A percentile compares a stretch with the other conserved stretches of the same genome.
These are phyloP conservation scores for Malacoctenus gilli DNA, from an alignment of 2,797 vertebrate genomes.

Conservation along the genomic window DNA sequence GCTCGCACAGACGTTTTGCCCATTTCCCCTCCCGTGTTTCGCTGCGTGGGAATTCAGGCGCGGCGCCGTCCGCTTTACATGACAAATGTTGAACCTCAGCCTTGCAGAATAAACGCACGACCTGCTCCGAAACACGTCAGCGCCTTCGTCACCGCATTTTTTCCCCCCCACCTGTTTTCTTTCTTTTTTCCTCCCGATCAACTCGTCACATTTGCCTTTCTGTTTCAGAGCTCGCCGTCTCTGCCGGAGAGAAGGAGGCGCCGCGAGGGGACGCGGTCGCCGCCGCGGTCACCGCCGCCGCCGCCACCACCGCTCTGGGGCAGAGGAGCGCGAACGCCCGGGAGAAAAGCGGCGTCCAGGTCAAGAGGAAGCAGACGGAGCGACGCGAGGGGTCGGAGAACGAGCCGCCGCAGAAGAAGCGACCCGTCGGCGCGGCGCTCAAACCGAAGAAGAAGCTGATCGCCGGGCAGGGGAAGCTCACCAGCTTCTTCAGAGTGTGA, in stretches of 20 bases:
- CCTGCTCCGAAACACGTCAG: slow-evolving; percentile 73
- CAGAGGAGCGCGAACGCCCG: slow-evolving; percentile 82
- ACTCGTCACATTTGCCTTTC: slow-evolving; percentile 59
- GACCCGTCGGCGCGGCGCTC: slow-evolving; percentile 54
- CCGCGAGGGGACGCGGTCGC: slow-evolving; percentile 72
- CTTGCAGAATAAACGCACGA: slow-evolving; percentile 76
- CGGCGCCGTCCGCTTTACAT: slow-evolving; percentile 71
- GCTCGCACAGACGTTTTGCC: slow-evolving; percentile 44
- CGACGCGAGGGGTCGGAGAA: slow-evolving; percentile 79
- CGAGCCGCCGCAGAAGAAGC: slow-evolving; percentile 82
- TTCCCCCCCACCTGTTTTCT: slow-evolving; percentile 21
- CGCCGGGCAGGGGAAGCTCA: slow-evolving; percentile 89
- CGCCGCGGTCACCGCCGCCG: too few species aligned
- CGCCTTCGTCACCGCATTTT: slow-evolving; percentile 72
- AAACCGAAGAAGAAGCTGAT: slow-evolving; percentile 86
- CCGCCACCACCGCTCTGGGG: slow-evolving; percentile 69
- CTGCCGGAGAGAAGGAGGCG: slow-evolving; percentile 27
- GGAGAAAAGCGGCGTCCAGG: slow-evolving; percentile 60
- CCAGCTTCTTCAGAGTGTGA: slow-evolving; percentile 88
- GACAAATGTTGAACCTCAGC: slow-evolving; percentile 76
- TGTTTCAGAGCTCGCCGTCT: slow-evolving; percentile 62
- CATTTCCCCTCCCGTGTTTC: slow-evolving; percentile 60
- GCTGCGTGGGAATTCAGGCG: slow-evolving; percentile 72
- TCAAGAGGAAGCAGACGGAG: slow-evolving; percentile 87
- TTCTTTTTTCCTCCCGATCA: too few species aligned